phyloP scores from a whole-genome alignment of 1,140 invertebrate species.

The Vanessa atalanta region DNA sequence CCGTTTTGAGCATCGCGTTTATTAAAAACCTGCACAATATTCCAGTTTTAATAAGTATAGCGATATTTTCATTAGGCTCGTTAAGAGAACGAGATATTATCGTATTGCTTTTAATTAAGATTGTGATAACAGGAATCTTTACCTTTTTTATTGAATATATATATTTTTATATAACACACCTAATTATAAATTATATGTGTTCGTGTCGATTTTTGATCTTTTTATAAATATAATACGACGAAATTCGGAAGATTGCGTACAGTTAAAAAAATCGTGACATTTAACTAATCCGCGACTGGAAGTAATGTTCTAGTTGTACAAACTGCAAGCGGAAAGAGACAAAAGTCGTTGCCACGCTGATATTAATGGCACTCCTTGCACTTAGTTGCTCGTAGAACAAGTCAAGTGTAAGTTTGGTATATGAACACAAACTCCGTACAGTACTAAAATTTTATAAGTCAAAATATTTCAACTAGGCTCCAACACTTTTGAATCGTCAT shows the following conservation, averaged over 20 bases:
- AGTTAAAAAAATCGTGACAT: neutral
- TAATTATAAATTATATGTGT: neutral
- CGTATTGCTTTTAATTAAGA: neutral
- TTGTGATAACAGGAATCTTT: neutral
- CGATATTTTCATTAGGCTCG: conserved; percentile 1
- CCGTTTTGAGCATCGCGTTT: neutral
- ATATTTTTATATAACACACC: neutral
- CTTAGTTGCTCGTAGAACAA: conserved; percentile 15
- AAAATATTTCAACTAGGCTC: too few species aligned
- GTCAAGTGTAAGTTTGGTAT: conserved; percentile 2
- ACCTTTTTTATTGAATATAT: neutral
- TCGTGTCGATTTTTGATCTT: neutral
- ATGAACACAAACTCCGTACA: neutral
- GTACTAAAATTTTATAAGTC: too few species aligned
- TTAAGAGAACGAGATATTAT: neutral
- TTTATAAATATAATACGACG: neutral
- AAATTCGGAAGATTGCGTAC: neutral
- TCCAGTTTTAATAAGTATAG: neutral
- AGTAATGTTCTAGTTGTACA: conserved; percentile 34
- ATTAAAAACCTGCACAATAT: neutral
- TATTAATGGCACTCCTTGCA: conserved; percentile 42
- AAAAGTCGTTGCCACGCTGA: conserved; percentile 22
- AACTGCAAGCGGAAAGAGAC: conserved; percentile 36
- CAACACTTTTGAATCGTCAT: too few species aligned
- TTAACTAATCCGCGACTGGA: conserved; percentile 21